A percentile compares a stretch with the other conserved stretches of the same genome.
phyloP scores from a whole-genome alignment of 1,140 invertebrate species.

The Calliphora vicina region DNA sequence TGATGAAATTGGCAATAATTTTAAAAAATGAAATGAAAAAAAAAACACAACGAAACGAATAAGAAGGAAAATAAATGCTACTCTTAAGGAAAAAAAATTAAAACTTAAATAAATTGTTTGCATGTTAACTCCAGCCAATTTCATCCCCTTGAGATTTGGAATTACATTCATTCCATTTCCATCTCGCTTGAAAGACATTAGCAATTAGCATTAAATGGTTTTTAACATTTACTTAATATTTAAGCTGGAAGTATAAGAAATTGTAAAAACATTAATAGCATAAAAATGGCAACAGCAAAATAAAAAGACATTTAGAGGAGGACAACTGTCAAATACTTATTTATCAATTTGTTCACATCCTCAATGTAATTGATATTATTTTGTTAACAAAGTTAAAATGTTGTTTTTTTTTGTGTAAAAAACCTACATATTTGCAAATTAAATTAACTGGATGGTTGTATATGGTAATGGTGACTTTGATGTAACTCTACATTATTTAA shows the following conservation, averaged over 20 bases:
- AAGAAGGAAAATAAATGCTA: neutral
- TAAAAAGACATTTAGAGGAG: neutral
- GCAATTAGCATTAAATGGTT: neutral
- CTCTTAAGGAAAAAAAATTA: neutral
- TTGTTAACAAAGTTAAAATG: neutral
- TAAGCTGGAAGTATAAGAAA: neutral
- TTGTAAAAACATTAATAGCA: neutral
- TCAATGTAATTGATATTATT: neutral
- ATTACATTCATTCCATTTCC: neutral
- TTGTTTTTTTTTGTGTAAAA: too few relatives aligned
- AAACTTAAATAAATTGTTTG: slow-evolving; percentile 6
- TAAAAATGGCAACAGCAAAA: neutral
- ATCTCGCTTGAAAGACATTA: neutral
- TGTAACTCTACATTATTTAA: too few relatives aligned
- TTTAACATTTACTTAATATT: neutral
- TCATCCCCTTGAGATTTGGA: neutral
- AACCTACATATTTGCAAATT: too few relatives aligned
- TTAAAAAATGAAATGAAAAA: neutral
- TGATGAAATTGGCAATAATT: slow-evolving; percentile 34
- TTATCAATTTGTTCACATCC: neutral
- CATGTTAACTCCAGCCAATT: neutral
- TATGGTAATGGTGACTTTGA: too few relatives aligned
- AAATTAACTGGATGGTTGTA: too few relatives aligned
- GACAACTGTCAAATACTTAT: slow-evolving; percentile 1
- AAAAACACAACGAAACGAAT: neutral